Evolutionary conservation across 1,140 invertebrate genomes (phyloP).

Genomic region (Augochlora pura): DNA sequence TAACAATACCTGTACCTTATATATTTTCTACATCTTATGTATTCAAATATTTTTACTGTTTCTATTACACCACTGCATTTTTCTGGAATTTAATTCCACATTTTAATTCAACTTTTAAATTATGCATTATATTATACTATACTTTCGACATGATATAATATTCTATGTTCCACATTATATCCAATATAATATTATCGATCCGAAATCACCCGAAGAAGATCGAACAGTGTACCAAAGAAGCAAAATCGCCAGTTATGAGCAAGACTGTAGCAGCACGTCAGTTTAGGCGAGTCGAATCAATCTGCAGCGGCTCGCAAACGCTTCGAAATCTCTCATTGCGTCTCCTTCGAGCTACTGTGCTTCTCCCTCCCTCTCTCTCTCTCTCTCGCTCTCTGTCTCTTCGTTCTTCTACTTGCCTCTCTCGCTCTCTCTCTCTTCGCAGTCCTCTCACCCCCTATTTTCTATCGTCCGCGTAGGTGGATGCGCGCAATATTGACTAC

Average conservation of each 20-base stretch:
- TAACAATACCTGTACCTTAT: no score
- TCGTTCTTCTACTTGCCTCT: no score
- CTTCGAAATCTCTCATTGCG: constrained; percentile 44
- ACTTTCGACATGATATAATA: no score
- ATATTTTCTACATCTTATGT: no score
- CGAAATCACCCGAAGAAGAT: not conserved
- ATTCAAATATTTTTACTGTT: no score
- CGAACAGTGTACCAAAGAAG: not conserved
- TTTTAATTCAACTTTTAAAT: no score
- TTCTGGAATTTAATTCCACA: no score
- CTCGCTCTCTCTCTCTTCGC: not conserved
- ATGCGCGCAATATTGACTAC: constrained; percentile 19
- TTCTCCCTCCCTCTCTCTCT: not conserved
- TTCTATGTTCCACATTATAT: no score
- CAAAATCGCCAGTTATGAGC: not conserved
- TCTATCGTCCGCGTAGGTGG: not conserved
- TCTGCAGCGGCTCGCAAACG: constrained; percentile 51
- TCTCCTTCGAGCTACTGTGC: constrained; percentile 18
- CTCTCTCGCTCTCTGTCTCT: not conserved
- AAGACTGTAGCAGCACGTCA: not conserved
- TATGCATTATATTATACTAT: no score
- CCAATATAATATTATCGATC: not conserved
- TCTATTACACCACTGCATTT: no score
- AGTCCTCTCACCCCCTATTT: not conserved
- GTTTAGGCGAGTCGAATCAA: constrained; percentile 61